Percentiles rank a stretch among this genome's conserved stretches.
Evolutionary conservation across 2,797 vertebrate genomes (phyloP).

Genomic region (Sparidentex hasta): DNA sequence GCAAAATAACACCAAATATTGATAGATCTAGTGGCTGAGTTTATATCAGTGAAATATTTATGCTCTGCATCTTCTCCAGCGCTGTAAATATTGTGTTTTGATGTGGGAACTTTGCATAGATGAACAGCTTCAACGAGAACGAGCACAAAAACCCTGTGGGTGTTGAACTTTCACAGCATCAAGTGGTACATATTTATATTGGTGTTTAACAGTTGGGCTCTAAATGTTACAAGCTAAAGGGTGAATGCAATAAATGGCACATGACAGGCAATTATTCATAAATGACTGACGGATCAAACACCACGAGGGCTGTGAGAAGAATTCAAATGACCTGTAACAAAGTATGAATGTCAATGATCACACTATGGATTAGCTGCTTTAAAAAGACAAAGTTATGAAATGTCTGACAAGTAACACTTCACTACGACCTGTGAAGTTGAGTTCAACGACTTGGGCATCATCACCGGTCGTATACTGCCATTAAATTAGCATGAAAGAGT

Average conservation of each 20-base stretch:
- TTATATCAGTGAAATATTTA: conserved; percentile 68
- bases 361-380: too few relatives aligned
- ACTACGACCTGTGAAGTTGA: too few relatives aligned
- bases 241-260: neutral
- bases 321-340: neutral
- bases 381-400: too few relatives aligned
- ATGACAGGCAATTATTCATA: conserved; percentile 8
- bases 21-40: conserved; percentile 49
- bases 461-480: too few relatives aligned
- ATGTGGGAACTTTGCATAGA: conserved; percentile 61
- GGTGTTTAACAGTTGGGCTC: conserved; percentile 20
- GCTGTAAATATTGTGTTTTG: conserved; percentile 72
- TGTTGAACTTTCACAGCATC: conserved; percentile 19
- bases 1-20: conserved; percentile 55
- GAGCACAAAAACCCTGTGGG: conserved; percentile 6
- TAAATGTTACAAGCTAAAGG: conserved; percentile 8
- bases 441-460: too few relatives aligned
- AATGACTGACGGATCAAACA: conserved; percentile 25
- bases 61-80: conserved; percentile 38
- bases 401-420: too few relatives aligned
- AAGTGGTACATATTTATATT: conserved; percentile 11
- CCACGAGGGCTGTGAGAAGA: neutral
- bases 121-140: conserved; percentile 44
- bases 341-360: neutral
- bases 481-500: too few relatives aligned